Evolutionary conservation across 37 sponge, comb jelly and placozoan species (phyloP), one percentile per base, ranked within the genome.

Genomic region (Spongia lamella): DNA sequence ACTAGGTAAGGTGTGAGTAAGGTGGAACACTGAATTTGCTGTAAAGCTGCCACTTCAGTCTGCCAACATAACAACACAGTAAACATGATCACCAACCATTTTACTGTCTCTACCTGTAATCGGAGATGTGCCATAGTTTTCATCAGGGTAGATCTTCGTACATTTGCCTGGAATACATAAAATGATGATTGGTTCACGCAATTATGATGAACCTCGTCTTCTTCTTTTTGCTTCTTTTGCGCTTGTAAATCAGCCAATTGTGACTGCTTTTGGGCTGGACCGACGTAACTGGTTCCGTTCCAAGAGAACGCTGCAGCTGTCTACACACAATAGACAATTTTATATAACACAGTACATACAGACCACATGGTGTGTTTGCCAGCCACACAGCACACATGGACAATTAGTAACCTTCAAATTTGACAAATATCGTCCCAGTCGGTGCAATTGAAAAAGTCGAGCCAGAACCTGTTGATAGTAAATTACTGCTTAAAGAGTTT

Each of bases 91-190:
- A 9, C 54, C 1, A 1, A 25, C 26, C 26, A 39, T 7, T 14
- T 3, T 26, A 19, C 47, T 33, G n/a, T n/a, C n/a, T 73, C 16
- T 22, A 94, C 95, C 83, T 94, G 79, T 20, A 94, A 78, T 30
- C 75, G 58, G 26, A 71, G 84, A 49, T 94, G 80, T 21, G 95
- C 95, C 87, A 94, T 85, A 24, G 92, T 79, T 39, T 83, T 90
- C 95, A 94, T 94, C 27, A 93, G 80, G 38, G 83, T 84, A 0
- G 79, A 78, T 33, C 82, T 83, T 9, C 62, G 72, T 33, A 77
- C 38, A 59, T 76, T 56, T 34, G 84, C 75, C 89, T 90, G 74
- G 3, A 59, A 20, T 11, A 40, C 49, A 38, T 19, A 13, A 5
- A n/a, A 68, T 40, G 51, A 68, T 6, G 38, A 20, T 11, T 52